phyloP scores from a whole-genome alignment of 2,113 vertebrate species.

The Gallinago media region DNA sequence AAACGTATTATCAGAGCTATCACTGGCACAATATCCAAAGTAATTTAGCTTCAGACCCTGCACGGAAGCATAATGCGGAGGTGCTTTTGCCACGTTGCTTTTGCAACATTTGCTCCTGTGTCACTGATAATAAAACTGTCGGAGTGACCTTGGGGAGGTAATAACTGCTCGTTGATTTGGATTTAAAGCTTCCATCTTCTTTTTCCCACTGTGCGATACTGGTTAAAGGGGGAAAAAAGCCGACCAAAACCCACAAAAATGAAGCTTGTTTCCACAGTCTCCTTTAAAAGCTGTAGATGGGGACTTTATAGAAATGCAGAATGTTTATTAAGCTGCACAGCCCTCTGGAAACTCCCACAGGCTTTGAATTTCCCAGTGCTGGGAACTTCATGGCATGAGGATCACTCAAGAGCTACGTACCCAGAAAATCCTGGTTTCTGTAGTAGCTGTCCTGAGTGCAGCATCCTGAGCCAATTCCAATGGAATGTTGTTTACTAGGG shows the following conservation, averaged over 20 bases:
- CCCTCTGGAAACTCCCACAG: background rate
- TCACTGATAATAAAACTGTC: slow-evolving; percentile 40
- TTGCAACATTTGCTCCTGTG: slow-evolving; percentile 33
- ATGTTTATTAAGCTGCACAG: background rate
- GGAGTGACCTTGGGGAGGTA: slow-evolving; percentile 41
- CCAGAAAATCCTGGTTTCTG: background rate
- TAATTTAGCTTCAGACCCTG: slow-evolving; percentile 36
- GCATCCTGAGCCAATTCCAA: background rate
- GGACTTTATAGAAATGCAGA: background rate
- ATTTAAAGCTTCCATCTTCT: slow-evolving; percentile 10
- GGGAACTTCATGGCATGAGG: background rate
- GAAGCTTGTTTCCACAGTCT: background rate
- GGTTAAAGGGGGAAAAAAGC: background rate
- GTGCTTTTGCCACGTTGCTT: slow-evolving; percentile 32
- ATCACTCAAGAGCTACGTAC: rapidly evolving
- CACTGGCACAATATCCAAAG: slow-evolving; percentile 7
- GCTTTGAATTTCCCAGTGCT: background rate
- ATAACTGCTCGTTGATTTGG: slow-evolving; percentile 44
- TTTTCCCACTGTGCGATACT: background rate
- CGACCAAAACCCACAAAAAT: background rate
- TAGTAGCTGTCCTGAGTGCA: background rate
- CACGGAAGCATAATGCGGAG: background rate
- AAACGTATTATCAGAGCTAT: slow-evolving; percentile 12
- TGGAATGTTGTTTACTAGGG: background rate
- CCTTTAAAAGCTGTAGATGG: background rate